Conservation (phyloP, 1,140 invertebrate genomes). For the Sitodiplosis mosellana region DNA sequence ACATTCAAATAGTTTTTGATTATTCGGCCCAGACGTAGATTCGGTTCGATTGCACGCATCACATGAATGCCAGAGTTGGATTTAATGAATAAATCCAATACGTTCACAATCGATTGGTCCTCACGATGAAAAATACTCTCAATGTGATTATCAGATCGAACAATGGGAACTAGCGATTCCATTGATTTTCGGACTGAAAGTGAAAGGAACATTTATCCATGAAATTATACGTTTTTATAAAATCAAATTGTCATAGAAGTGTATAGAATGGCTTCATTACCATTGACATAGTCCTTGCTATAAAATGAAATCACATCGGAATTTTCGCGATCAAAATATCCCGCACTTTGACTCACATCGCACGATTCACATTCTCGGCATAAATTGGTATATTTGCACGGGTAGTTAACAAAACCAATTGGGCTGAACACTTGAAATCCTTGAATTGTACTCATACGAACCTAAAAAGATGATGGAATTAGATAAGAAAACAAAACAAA, state of each 20-base stretch:
- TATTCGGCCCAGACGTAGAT: slow-evolving; percentile 17
- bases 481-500: slow-evolving; percentile 1
- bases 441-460: slow-evolving; percentile 69
- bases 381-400: slow-evolving; percentile 31
- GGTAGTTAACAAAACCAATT: slow-evolving; percentile 61
- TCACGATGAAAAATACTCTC: slow-evolving; percentile 22
- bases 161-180: slow-evolving; percentile 35
- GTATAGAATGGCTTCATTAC: no score
- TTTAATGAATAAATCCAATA: slow-evolving; percentile 23
- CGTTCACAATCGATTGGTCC: slow-evolving; percentile 12
- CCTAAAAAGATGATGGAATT: slow-evolving; percentile 29
- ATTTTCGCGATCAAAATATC: slow-evolving; percentile 58
- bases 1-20: slow-evolving; percentile 14
- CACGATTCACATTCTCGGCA: slow-evolving; percentile 34
- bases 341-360: slow-evolving; percentile 57
- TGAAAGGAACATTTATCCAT: slow-evolving; percentile 5
- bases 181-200: slow-evolving; percentile 40
- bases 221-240: slow-evolving; percentile 3
- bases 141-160: slow-evolving; percentile 43
- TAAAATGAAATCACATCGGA: slow-evolving; percentile 65
- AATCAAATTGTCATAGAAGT: slow-evolving; percentile 7
- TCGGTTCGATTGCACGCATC: slow-evolving; percentile 21
- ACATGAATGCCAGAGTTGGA: slow-evolving; percentile 21
- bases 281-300: slow-evolving; percentile 53
- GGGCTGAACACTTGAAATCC: slow-evolving; percentile 65